A percentile compares a stretch with the other conserved stretches of the same genome.
phyloP scores from a whole-genome alignment of 2,113 vertebrate species.

The sheep (Ovis aries) region DNA sequence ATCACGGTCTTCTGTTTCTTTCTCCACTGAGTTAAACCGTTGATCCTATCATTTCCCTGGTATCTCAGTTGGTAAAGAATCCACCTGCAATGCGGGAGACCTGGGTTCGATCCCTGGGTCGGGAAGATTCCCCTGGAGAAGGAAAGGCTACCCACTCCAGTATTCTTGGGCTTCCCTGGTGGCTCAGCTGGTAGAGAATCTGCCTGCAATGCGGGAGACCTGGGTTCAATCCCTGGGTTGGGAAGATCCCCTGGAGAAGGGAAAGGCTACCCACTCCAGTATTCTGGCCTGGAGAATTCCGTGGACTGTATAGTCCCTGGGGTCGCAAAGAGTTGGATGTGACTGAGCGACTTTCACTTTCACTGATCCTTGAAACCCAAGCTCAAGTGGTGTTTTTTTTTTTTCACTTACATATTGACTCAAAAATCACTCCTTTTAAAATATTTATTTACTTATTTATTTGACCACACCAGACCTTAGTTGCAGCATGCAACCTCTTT shows the following conservation, averaged over 20 bases:
- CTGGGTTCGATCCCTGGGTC: too few relatives aligned
- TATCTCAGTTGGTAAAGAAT: not conserved
- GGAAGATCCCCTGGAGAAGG: too few relatives aligned
- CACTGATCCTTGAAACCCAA: not conserved
- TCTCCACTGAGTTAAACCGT: fast-evolving
- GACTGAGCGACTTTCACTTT: not conserved
- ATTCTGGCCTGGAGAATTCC: not conserved
- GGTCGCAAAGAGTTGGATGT: fast-evolving
- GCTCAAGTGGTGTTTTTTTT: not conserved
- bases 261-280: too few relatives aligned
- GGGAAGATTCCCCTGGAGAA: too few relatives aligned
- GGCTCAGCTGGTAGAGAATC: not conserved
- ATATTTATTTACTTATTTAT: not conserved
- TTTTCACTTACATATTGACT: not conserved
- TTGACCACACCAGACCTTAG: not conserved
- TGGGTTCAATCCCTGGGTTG: too few relatives aligned
- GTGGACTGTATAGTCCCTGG: not conserved
- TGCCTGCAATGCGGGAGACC: fast-evolving
- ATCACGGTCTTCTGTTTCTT: fast-evolving
- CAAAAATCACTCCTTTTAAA: not conserved
- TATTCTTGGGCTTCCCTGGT: not conserved
- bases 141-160: too few relatives aligned
- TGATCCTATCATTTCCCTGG: not conserved
- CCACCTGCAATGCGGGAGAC: fast-evolving
- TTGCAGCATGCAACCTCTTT: not conserved